phyloP scores from a whole-genome alignment of 2,113 vertebrate genomes.

The Gulo gulo region DNA sequence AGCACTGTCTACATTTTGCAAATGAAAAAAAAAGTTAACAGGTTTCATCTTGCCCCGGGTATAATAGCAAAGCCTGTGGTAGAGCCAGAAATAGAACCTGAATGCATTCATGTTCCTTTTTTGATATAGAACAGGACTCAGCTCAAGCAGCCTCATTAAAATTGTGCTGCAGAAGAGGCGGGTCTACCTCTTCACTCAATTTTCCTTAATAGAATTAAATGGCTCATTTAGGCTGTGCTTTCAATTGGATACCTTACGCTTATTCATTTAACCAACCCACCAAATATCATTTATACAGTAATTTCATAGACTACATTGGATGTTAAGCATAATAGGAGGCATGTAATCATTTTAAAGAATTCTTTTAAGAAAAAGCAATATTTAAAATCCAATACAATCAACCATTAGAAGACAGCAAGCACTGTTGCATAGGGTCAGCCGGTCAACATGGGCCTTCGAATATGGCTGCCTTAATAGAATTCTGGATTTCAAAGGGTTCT shows the following conservation, averaged over 20 bases:
- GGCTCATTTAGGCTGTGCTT: neutral
- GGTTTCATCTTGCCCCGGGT: slow-evolving; percentile 44
- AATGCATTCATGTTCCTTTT: slow-evolving; percentile 31
- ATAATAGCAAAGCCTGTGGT: slow-evolving; percentile 10
- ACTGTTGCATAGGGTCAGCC: neutral
- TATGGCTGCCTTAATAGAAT: neutral
- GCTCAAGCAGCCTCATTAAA: slow-evolving; percentile 28
- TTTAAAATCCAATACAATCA: neutral
- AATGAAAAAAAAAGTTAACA: slow-evolving; percentile 29
- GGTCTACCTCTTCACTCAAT: neutral
- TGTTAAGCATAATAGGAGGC: neutral
- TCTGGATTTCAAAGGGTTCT: neutral
- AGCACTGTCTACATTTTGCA: slow-evolving; percentile 35
- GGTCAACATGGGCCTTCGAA: neutral
- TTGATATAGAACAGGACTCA: slow-evolving; percentile 41
- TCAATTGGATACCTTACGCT: neutral
- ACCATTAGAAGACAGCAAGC: neutral
- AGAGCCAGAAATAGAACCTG: slow-evolving; percentile 62
- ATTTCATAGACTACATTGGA: neutral
- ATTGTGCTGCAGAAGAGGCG: neutral
- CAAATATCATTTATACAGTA: slow-evolving; percentile 7
- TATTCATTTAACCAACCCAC: neutral
- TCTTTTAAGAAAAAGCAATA: neutral
- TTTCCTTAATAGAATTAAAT: slow-evolving; percentile 41
- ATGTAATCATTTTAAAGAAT: slow-evolving; percentile 21